These are phyloP conservation scores for Lithobates pipiens DNA, from an alignment of 2,797 vertebrate species.

Conservation along the genomic window DNA sequence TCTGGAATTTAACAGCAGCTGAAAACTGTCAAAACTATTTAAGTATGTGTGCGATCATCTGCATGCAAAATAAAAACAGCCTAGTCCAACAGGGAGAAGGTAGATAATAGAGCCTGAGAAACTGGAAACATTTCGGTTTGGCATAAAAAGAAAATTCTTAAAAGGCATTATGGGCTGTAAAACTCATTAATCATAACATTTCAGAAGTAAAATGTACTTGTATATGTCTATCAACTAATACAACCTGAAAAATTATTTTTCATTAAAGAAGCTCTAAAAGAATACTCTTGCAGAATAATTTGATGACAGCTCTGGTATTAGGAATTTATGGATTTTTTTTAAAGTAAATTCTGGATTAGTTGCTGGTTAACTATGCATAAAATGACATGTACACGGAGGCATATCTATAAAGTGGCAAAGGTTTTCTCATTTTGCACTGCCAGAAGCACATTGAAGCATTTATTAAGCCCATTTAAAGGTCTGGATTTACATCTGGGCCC, in stretches of 20 bases:
- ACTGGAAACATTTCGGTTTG: slow-evolving; percentile 68
- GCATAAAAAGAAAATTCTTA: slow-evolving; percentile 64
- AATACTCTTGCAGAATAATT: slow-evolving; percentile 22
- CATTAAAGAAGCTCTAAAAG: background rate
- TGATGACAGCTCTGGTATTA: background rate
- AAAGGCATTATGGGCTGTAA: slow-evolving; percentile 58
- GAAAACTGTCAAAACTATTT: slow-evolving; percentile 70
- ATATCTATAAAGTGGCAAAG: too few relatives aligned
- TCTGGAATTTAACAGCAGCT: slow-evolving; percentile 68
- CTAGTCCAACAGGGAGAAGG: slow-evolving; percentile 63
- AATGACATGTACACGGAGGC: too few relatives aligned
- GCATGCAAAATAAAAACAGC: slow-evolving; percentile 64
- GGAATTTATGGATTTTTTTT: background rate
- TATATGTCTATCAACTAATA: slow-evolving; percentile 57
- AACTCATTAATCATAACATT: slow-evolving; percentile 64
- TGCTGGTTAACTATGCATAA: too few relatives aligned
- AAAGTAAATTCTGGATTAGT: too few relatives aligned
- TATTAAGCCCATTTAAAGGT: too few relatives aligned
- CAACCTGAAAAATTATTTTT: slow-evolving; percentile 10
- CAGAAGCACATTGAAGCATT: too few relatives aligned
- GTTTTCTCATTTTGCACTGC: too few relatives aligned
- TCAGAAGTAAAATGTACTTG: slow-evolving; percentile 61
- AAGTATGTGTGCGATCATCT: slow-evolving; percentile 70
- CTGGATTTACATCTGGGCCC: too few relatives aligned
- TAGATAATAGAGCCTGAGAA: slow-evolving; percentile 70